A percentile compares a stretch with the other conserved stretches of the same genome.
Conservation (phyloP, 2,797 vertebrate species). For the Crypturellus tataupa region DNA sequence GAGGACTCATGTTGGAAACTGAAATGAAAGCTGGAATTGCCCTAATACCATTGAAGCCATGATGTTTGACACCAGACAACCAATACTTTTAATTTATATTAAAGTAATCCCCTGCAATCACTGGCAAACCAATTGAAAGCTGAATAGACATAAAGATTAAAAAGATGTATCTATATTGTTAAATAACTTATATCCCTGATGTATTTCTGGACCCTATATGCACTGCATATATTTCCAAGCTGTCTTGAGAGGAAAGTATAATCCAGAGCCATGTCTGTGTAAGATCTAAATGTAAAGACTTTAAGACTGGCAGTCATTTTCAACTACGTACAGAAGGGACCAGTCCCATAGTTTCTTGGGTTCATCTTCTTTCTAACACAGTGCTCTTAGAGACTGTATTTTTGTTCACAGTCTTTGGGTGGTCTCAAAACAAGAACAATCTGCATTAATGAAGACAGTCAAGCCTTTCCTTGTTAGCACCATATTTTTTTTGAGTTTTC, state of each 20-base stretch:
- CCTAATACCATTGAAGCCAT: neutral
- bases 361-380: neutral
- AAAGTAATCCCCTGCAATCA: neutral
- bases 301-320: neutral
- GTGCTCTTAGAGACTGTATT: neutral
- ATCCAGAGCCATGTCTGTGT: fast-evolving
- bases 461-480: neutral
- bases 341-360: neutral
- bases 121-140: neutral
- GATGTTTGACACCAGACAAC: neutral
- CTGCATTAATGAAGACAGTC: neutral
- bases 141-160: neutral
- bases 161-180: neutral
- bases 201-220: neutral
- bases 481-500: neutral
- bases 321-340: neutral
- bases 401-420: neutral
- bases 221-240: neutral
- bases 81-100: neutral
- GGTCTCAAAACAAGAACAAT: neutral
- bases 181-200: neutral
- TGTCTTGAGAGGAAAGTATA: neutral
- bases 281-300: neutral
- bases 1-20: neutral
- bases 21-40: neutral